Evolutionary conservation across 35 echinoderm and acorn worm genomes (phyloP), one percentile per base, ranked within the genome.

Genomic region (Diadema setosum): DNA sequence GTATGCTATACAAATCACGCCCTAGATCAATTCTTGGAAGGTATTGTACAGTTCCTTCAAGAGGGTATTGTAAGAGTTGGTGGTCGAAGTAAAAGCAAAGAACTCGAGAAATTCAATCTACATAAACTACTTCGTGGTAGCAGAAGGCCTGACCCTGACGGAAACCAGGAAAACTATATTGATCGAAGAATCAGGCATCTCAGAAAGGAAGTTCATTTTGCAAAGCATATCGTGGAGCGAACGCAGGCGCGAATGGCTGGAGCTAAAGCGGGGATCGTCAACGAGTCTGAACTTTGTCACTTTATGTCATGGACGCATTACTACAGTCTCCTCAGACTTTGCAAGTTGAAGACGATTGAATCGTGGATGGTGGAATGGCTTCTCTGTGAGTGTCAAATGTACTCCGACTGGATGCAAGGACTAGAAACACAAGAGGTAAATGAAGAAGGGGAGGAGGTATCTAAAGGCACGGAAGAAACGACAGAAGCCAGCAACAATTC

Each of bases 1-100:
- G 91, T 97, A 18, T 97, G 95, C 41, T 97, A 81, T 41, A 97
- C 95, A 45, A 97, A 97, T 44, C 95, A 97, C 67, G 95, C 95
- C 6, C 87, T 97, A 5, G 95, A 97, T 84, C 95, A 97, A 32
- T 97, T 97, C 58, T 35, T 97, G 42, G 91, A 97, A 75, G 91
- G 87, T 20, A 83, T 93, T 24, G 15, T 70, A 36, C 3, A 33
- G 15, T 95, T 95, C 46, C n/a, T 69, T 15, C 46, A 40, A 5
- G 7, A 87, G 0, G 83, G 83, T n/a, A 80, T 97, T 12, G 86
- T 97, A 15, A 55, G 94, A 20, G 89, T 97, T 81, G 94, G 94
- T 70, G 70, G 90, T 14, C 75, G 94, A 78, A 93, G 94, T 48
- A 84, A 26, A 23, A 97, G 90, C 78, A 70, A 93, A 61, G 43